Base-by-base conservation (phyloP, 2,888 invertebrate species). In the Caenorhabditis imperialis region DNA sequence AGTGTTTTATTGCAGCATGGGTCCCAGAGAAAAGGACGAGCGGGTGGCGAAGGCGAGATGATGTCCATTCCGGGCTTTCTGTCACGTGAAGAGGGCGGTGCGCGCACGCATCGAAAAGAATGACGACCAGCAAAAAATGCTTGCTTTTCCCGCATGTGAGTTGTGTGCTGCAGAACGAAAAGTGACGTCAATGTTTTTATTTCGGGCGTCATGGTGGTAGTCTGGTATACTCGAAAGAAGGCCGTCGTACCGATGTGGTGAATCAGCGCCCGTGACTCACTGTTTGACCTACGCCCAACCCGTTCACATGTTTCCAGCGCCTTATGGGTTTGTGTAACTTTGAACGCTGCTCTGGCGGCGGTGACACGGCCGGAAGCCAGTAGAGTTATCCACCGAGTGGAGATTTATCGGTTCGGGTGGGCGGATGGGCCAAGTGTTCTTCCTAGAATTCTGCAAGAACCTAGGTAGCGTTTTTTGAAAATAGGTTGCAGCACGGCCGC, bases 161-260 rank as follows among this genome's bases (percentile, higher is more conserved):
- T 40, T 20, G 57, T 44, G 57, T 45, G 42, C 42, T 57, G 50
- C 35, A 23, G 48, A 47, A 55, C 42, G 55, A 57, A 62, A 67
- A 65, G 55, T 67, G 67, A 67, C 67, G 67, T 67, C 25, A 27
- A 58, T 67, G 51, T 67, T 67, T 65, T 67, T 65, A 65, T 65
- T 65, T 67, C 57, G 57, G 51, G 48, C 57, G 67, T 67, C 67
- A 58, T 33, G 51, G 50, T 55, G 57, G 65, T 54, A 40, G 47
- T 45, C 44, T 62, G 51, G 37, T 18, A n/a, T 51, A 25, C 18
- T 18, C 48, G n/a, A 18, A 12, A 23, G 23, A 44, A 22, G 25
- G 23, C 35, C 38, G 47, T 37, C 30, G 35, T 44, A 40, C 57
- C 65, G 25, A 48, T 42, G 35, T 38, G 42, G 51, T 67, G 67